A percentile compares a stretch with the other conserved stretches of the same genome.
Evolutionary conservation across 2,888 invertebrate species (phyloP).

Genomic region (Anodontia alba): DNA sequence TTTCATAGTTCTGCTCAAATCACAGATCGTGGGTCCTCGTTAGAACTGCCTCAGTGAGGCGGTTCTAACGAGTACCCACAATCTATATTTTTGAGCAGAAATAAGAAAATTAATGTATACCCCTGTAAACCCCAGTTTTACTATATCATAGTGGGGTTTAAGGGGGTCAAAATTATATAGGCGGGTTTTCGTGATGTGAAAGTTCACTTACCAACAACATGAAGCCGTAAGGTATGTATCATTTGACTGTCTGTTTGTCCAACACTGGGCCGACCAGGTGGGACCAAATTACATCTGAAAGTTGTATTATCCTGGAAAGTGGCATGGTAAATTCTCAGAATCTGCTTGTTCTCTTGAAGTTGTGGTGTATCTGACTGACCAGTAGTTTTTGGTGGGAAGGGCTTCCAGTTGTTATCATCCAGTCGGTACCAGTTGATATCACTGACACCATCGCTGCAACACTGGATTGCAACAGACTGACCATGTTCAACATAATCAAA

Average conservation of each 20-base stretch:
- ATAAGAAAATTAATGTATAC: too few relatives aligned
- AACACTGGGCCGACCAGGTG: not conserved
- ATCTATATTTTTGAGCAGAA: too few relatives aligned
- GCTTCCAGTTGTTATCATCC: not conserved
- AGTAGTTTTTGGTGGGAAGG: not conserved
- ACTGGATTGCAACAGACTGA: not conserved
- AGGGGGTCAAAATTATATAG: too few relatives aligned
- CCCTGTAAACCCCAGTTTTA: too few relatives aligned
- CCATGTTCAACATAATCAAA: not conserved
- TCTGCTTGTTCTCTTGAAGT: not conserved
- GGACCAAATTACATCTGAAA: not conserved
- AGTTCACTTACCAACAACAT: slow-evolving; percentile 14
- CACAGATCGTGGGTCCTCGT: too few relatives aligned
- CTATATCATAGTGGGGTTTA: too few relatives aligned
- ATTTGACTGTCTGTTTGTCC: too few relatives aligned
- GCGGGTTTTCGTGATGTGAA: too few relatives aligned
- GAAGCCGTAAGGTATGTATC: not conserved
- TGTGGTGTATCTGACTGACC: not conserved
- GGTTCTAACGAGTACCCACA: too few relatives aligned
- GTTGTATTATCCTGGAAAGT: not conserved
- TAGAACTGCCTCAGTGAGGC: too few relatives aligned
- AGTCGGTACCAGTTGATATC: not conserved
- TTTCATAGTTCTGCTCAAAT: too few relatives aligned
- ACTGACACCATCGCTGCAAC: not conserved
- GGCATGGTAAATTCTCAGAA: not conserved